Percentiles rank a stretch among this genome's conserved stretches.
These are phyloP conservation scores for Typhlomys cinereus DNA, from an alignment of 2,113 vertebrate species.

Conservation along the genomic window DNA sequence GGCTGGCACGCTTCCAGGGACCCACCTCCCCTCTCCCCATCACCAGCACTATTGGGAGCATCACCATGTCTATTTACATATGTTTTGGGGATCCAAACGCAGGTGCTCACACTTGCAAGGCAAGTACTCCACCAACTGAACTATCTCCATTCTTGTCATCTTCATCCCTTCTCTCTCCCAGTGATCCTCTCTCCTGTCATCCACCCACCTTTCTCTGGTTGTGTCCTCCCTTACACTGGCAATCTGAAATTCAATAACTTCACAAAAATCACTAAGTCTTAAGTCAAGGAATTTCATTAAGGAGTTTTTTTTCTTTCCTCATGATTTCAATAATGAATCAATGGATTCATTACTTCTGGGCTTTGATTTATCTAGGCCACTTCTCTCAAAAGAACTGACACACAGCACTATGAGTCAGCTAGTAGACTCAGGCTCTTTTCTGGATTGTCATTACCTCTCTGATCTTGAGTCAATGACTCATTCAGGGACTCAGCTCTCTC, in stretches of 20 bases:
- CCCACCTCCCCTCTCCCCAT: too few relatives aligned
- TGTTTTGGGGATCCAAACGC: not conserved
- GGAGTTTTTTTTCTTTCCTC: constrained; percentile 30
- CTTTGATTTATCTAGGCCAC: constrained; percentile 57
- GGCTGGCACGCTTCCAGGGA: not conserved
- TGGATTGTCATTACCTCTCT: constrained; percentile 52
- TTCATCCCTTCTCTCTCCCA: not conserved
- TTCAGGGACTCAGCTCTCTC: not conserved
- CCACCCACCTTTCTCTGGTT: not conserved
- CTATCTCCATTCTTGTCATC: not conserved
- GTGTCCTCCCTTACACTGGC: not conserved
- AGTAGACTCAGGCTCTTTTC: constrained; percentile 8
- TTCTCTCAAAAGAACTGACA: not conserved
- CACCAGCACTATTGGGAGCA: not conserved
- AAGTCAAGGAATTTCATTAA: constrained; percentile 34
- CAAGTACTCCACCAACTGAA: not conserved
- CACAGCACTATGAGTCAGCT: constrained; percentile 28
- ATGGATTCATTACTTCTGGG: constrained; percentile 2
- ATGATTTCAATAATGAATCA: not conserved
- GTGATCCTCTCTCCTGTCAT: not conserved
- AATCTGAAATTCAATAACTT: not conserved
- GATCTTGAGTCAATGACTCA: constrained; percentile 46
- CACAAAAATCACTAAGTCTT: not conserved
- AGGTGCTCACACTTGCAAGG: not conserved
- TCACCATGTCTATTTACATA: not conserved